Conservation (phyloP, 2,888 invertebrate species). For the Euplagia quadripunctaria region DNA sequence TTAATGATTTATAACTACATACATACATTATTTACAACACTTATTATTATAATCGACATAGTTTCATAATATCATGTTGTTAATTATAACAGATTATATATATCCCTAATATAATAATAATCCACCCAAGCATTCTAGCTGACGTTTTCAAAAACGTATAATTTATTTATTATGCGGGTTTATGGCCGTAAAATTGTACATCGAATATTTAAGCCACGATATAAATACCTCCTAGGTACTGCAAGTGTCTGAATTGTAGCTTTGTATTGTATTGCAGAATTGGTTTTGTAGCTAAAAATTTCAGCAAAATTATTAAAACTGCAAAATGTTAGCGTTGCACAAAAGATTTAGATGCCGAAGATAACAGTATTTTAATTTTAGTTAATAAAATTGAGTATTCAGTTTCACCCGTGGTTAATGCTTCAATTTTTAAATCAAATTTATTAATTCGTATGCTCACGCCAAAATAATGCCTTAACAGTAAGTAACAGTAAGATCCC, state of each 20-base stretch:
- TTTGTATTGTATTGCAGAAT: no score
- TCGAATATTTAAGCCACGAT: constrained; percentile 28
- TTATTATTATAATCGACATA: constrained; percentile 47
- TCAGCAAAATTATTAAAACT: not conserved
- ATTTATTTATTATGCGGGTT: constrained; percentile 39
- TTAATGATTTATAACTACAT: constrained; percentile 28
- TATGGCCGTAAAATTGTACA: constrained; percentile 47
- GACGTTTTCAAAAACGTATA: constrained; percentile 27
- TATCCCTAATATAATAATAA: not conserved
- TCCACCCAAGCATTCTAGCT: constrained; percentile 12
- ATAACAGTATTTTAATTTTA: not conserved
- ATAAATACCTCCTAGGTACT: not conserved
- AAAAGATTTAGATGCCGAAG: not conserved
- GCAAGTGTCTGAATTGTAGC: not conserved
- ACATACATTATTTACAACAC: constrained; percentile 46
- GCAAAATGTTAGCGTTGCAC: not conserved
- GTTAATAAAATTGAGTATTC: not conserved
- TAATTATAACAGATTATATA: constrained; percentile 26
- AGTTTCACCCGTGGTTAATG: not conserved
- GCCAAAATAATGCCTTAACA: no score
- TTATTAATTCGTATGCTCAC: not conserved
- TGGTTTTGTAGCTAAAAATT: not conserved
- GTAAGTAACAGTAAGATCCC: not conserved
- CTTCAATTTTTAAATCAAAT: not conserved
- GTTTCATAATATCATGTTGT: constrained; percentile 49